phyloP scores from a whole-genome alignment of 2,113 vertebrate genomes.

The Ancistrus triradiatus region DNA sequence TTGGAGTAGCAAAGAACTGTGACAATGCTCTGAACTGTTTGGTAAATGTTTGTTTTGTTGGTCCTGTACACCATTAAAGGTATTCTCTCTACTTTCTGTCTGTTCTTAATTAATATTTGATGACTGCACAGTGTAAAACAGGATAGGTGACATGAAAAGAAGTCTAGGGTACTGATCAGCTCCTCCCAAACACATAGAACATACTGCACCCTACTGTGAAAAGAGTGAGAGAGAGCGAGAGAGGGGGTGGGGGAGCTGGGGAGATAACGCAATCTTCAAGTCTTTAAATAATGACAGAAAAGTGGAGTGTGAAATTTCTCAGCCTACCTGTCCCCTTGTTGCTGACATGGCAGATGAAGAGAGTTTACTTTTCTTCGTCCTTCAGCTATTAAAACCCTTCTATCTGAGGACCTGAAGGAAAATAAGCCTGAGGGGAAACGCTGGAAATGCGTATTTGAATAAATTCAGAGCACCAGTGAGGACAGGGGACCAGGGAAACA shows the following conservation, averaged over 20 bases:
- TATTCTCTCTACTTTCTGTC: slow-evolving; percentile 24
- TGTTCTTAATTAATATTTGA: slow-evolving; percentile 50
- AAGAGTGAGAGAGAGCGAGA: slow-evolving; percentile 12
- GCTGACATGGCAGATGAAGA: slow-evolving; percentile 31
- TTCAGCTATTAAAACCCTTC: neutral
- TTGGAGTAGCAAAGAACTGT: slow-evolving; percentile 9
- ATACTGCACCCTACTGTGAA: slow-evolving; percentile 43
- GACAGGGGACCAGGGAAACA: slow-evolving; percentile 36
- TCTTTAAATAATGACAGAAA: neutral
- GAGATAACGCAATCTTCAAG: neutral
- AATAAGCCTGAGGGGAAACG: slow-evolving; percentile 5
- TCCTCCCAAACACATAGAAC: slow-evolving; percentile 40
- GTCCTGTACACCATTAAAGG: slow-evolving; percentile 35
- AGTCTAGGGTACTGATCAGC: slow-evolving; percentile 23
- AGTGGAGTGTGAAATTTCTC: neutral
- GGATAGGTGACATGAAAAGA: slow-evolving; percentile 1
- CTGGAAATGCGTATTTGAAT: slow-evolving; percentile 29
- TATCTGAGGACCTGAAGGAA: neutral
- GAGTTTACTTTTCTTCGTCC: neutral
- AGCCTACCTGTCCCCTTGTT: slow-evolving; percentile 44
- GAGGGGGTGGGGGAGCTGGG: neutral
- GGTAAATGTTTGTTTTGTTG: slow-evolving; percentile 36
- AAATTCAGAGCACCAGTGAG: slow-evolving; percentile 27
- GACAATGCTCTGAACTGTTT: slow-evolving; percentile 39
- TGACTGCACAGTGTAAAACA: slow-evolving; percentile 14